Conservation (phyloP, 1,140 invertebrate species). For the Sinonovacula constricta region DNA sequence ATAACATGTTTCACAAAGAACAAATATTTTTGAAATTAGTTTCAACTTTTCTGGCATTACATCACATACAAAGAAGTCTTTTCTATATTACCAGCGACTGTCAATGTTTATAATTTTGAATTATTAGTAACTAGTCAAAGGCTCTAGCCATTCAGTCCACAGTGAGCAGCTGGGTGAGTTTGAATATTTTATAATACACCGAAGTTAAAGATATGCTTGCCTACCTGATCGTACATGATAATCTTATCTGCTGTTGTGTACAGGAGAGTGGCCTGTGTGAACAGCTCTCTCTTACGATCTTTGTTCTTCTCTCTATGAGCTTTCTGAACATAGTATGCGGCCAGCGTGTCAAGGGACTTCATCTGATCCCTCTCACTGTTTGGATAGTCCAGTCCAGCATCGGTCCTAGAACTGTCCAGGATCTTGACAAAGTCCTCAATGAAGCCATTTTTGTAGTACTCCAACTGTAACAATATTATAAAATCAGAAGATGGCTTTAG, state of each 20-base stretch:
- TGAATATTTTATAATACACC: no score
- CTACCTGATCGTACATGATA: conserved; percentile 99
- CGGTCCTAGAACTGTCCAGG: conserved; percentile 90
- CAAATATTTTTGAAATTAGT: no score
- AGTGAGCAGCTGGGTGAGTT: no score
- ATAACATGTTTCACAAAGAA: no score
- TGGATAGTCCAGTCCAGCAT: conserved; percentile 92
- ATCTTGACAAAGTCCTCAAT: conserved; percentile 96
- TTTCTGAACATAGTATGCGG: conserved; percentile 98
- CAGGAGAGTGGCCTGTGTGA: conserved; percentile 96
- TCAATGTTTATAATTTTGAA: no score
- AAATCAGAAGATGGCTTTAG: no score
- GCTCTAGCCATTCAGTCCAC: no score
- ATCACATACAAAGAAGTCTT: no score
- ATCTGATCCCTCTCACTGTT: conserved; percentile 98
- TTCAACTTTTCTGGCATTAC: no score
- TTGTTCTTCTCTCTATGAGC: conserved; percentile 96
- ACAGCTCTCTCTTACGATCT: conserved; percentile 96
- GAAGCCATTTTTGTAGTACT: conserved; percentile 97
- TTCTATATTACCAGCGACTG: no score
- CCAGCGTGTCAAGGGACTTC: conserved; percentile 96
- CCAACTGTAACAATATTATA: conserved; percentile 87
- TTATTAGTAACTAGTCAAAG: no score
- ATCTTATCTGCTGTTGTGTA: conserved; percentile 99
- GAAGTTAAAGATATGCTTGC: no score